These are phyloP conservation scores for Hydropsyche betteni DNA, from an alignment of 2,888 invertebrate species.

Conservation along the genomic window DNA sequence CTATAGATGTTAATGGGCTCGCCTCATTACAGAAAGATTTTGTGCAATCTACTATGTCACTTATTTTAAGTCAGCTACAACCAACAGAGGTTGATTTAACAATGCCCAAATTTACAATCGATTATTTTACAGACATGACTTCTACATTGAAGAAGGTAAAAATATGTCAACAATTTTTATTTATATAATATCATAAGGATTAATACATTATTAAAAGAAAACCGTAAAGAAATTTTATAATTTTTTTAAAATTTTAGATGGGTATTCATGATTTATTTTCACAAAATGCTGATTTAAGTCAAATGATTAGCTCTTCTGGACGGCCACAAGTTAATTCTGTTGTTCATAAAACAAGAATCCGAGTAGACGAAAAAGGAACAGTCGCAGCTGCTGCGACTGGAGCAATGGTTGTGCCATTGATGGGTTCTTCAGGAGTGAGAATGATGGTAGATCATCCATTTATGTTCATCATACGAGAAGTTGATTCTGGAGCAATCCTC, in stretches of 20 bases:
- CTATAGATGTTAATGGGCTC: slow-evolving; percentile 64
- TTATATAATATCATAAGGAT: not conserved
- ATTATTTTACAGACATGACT: slow-evolving; percentile 66
- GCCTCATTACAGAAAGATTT: slow-evolving; percentile 64
- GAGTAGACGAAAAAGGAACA: slow-evolving; percentile 73
- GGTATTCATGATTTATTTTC: slow-evolving; percentile 68
- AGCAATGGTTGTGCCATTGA: slow-evolving; percentile 69
- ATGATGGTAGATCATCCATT: slow-evolving; percentile 72
- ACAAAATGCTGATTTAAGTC: slow-evolving; percentile 66
- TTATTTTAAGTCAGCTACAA: slow-evolving; percentile 61
- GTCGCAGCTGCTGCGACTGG: slow-evolving; percentile 71
- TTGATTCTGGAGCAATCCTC: slow-evolving; percentile 65
- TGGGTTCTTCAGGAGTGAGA: slow-evolving; percentile 63
- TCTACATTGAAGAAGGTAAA: slow-evolving; percentile 63
- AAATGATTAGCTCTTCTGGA: slow-evolving; percentile 60
- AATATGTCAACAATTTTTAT: slow-evolving; percentile 47
- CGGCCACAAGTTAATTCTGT: slow-evolving; percentile 65
- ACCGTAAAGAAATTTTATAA: not conserved
- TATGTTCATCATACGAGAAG: slow-evolving; percentile 71
- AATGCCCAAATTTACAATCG: slow-evolving; percentile 70
- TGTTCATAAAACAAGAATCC: slow-evolving; percentile 71
- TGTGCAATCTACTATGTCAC: slow-evolving; percentile 64
- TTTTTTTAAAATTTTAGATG: slow-evolving; percentile 62
- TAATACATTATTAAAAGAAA: not conserved
- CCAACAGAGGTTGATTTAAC: slow-evolving; percentile 65